Evolutionary conservation across 2,888 invertebrate genomes (phyloP).

Genomic region (Petrophora chlorosata): DNA sequence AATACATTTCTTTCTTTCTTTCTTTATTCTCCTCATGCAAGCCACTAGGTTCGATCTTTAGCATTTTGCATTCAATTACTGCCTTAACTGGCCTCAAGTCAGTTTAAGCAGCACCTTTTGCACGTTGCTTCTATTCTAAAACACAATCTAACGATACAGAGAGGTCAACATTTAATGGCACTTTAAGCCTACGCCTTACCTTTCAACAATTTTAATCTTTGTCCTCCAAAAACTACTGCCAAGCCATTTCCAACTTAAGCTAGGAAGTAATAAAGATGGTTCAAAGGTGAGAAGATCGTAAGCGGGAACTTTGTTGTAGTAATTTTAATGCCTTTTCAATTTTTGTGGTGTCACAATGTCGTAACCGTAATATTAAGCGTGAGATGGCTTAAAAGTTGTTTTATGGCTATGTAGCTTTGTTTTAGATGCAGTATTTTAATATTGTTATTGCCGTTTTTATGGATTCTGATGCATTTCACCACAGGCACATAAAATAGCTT

Average conservation of each 20-base stretch:
- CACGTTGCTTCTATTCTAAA: conserved; percentile 6
- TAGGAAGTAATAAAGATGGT: background rate
- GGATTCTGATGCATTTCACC: background rate
- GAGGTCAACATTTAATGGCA: conserved; percentile 31
- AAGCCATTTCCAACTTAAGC: conserved; percentile 4
- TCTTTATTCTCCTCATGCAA: too few species aligned
- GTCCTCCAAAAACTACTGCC: background rate
- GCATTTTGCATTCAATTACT: background rate
- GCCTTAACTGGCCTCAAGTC: too few species aligned
- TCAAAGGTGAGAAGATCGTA: background rate
- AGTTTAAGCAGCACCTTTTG: background rate
- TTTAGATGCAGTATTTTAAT: conserved; percentile 10
- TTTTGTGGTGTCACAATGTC: conserved; percentile 28
- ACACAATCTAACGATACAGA: conserved; percentile 17
- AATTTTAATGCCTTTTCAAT: conserved; percentile 33
- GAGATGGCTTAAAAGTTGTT: conserved; percentile 13
- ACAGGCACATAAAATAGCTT: background rate
- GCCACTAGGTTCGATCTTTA: too few species aligned
- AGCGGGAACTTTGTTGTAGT: conserved; percentile 7
- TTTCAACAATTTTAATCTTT: conserved; percentile 1
- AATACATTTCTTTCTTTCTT: too few species aligned
- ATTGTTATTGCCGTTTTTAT: conserved; percentile 4
- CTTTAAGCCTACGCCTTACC: conserved; percentile 25
- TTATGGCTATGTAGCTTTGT: conserved; percentile 12
- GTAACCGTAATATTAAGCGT: conserved; percentile 7